phyloP scores from a whole-genome alignment of 2,113 vertebrate species.

The Telmatochromis sp. region DNA sequence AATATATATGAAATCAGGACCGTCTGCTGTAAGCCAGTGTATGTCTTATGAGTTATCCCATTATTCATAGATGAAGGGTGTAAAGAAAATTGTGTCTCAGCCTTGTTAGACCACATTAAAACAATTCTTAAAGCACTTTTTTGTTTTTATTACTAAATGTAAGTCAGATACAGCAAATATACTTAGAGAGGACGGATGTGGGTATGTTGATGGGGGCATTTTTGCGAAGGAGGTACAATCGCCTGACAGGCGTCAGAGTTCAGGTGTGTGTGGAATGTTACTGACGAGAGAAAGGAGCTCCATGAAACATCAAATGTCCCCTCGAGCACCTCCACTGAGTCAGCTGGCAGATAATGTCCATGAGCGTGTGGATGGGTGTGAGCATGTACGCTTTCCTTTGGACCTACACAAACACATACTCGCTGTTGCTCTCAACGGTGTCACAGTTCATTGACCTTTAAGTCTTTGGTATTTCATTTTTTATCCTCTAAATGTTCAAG shows the following conservation, averaged over 20 bases:
- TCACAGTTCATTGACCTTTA: slow-evolving; percentile 13
- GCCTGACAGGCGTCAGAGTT: background rate
- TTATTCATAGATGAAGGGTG: background rate
- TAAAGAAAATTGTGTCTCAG: background rate
- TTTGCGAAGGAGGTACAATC: background rate
- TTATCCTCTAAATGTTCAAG: background rate
- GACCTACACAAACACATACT: background rate
- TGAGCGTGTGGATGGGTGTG: background rate
- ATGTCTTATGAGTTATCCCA: background rate
- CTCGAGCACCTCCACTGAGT: slow-evolving; percentile 25
- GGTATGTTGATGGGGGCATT: background rate
- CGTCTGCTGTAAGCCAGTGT: background rate
- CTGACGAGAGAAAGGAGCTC: slow-evolving; percentile 3
- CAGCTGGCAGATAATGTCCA: slow-evolving; percentile 32
- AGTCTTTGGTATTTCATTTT: background rate
- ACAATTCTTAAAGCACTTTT: background rate
- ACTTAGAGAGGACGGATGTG: background rate
- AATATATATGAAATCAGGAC: background rate
- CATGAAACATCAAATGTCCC: slow-evolving; percentile 12
- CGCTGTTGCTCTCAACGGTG: background rate
- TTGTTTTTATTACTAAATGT: background rate
- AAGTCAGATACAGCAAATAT: background rate
- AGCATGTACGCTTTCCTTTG: background rate
- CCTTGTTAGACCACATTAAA: background rate
- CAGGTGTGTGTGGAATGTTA: slow-evolving; percentile 56